Conservation (phyloP, 2,797 vertebrate genomes). For the Gorsachius magnificus region DNA sequence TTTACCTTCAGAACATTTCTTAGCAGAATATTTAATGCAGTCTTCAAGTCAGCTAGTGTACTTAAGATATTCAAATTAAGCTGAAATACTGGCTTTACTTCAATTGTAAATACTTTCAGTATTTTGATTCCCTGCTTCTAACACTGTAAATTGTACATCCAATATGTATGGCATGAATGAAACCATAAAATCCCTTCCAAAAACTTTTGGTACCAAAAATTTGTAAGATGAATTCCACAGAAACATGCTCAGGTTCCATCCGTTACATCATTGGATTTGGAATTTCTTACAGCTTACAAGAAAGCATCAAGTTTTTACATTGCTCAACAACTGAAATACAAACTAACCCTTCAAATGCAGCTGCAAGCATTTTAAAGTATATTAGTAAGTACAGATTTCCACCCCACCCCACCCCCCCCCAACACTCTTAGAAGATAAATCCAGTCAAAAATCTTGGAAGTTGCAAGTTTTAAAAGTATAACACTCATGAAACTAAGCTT, state of each 20-base stretch:
- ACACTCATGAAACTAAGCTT: conserved; percentile 64
- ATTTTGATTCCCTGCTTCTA: background rate
- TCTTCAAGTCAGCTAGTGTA: background rate
- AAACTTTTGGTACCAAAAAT: background rate
- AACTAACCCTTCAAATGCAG: conserved; percentile 44
- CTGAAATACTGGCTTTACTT: background rate
- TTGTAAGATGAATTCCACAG: conserved; percentile 27
- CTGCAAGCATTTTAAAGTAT: conserved; percentile 20
- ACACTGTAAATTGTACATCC: background rate
- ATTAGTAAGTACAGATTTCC: conserved; percentile 5
- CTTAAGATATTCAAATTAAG: background rate
- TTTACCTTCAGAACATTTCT: background rate
- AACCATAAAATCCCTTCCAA: background rate
- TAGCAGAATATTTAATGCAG: background rate
- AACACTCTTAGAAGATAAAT: background rate
- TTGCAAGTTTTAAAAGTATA: conserved; percentile 56
- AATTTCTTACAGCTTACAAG: conserved; percentile 33
- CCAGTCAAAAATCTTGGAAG: conserved; percentile 14
- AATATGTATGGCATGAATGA: background rate
- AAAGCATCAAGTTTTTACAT: conserved; percentile 52
- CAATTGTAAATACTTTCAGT: background rate
- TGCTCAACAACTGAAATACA: conserved; percentile 31
- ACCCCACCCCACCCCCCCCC: background rate
- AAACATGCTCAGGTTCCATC: background rate
- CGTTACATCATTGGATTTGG: conserved; percentile 35